Conservation (phyloP, 2,888 invertebrate species). For the Pediacus dermestoides region DNA sequence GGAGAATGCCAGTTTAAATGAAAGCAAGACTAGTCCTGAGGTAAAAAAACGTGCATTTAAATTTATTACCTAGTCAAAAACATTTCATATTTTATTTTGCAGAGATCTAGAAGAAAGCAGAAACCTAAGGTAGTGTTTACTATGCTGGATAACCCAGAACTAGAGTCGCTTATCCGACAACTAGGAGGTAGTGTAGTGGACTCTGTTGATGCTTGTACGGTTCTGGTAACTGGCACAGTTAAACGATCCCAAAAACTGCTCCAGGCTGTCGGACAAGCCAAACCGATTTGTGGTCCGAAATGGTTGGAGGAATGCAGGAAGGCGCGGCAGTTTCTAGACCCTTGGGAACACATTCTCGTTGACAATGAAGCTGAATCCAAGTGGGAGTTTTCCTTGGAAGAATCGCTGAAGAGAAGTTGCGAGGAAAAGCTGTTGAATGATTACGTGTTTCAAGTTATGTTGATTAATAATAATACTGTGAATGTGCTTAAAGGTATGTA, state of each 20-base stretch:
- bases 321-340: conserved; percentile 50
- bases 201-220: conserved; percentile 49
- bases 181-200: conserved; percentile 57
- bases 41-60: too few relatives aligned
- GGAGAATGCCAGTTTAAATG: too few relatives aligned
- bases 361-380: conserved; percentile 53
- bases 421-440: conserved; percentile 35
- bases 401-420: conserved; percentile 38
- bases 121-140: conserved; percentile 48
- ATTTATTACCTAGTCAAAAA: too few relatives aligned
- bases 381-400: conserved; percentile 50
- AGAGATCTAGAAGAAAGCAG: conserved; percentile 37
- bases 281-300: conserved; percentile 55
- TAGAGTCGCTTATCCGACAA: conserved; percentile 39
- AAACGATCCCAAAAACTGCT: conserved; percentile 60
- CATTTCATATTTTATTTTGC: too few relatives aligned
- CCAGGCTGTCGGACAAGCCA: conserved; percentile 57
- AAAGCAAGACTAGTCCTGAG: too few relatives aligned
- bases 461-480: conserved; percentile 30
- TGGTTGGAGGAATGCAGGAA: conserved; percentile 44
- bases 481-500: conserved; percentile 44
- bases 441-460: conserved; percentile 36
- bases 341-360: conserved; percentile 54
- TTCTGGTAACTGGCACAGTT: conserved; percentile 56
- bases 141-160: conserved; percentile 44